phyloP scores from a whole-genome alignment of 1,140 invertebrate species.

The Notospermus geniculatus region DNA sequence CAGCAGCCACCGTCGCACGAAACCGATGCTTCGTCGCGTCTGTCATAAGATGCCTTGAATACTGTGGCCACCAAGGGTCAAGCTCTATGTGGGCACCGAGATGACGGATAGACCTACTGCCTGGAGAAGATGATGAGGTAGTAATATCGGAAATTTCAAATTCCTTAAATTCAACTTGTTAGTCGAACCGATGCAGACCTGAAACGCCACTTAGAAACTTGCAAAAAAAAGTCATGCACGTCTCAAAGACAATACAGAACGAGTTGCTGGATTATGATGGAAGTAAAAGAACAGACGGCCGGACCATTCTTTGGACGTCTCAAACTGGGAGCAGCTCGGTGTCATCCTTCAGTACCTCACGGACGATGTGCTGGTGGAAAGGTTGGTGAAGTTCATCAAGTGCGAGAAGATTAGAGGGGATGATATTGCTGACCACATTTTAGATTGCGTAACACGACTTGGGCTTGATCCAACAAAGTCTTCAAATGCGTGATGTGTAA shows the following conservation, averaged over 20 bases:
- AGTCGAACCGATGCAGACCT: neutral
- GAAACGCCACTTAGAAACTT: neutral
- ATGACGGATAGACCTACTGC: neutral
- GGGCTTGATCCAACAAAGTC: conserved; percentile 17
- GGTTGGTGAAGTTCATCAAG: conserved; percentile 20
- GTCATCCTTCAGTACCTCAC: conserved; percentile 18
- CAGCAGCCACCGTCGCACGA: too few relatives aligned
- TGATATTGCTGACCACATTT: conserved; percentile 14
- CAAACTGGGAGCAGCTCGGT: conserved; percentile 24
- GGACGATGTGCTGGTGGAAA: conserved; percentile 16
- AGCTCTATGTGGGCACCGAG: neutral
- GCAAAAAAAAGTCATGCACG: conserved; percentile 9
- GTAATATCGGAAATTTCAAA: neutral
- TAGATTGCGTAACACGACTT: conserved; percentile 12
- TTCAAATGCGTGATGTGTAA: too few relatives aligned
- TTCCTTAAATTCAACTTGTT: neutral
- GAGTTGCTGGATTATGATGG: conserved; percentile 18
- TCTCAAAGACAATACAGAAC: conserved; percentile 27
- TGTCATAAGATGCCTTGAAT: neutral
- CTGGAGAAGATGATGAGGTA: too few relatives aligned
- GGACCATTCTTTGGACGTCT: conserved; percentile 22
- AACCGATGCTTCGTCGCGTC: neutral
- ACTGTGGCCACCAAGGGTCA: neutral
- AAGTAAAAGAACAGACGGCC: conserved; percentile 18
- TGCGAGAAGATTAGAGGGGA: conserved; percentile 21